phyloP scores from a whole-genome alignment of 2,797 vertebrate species.

The Semotilus atromaculatus region DNA sequence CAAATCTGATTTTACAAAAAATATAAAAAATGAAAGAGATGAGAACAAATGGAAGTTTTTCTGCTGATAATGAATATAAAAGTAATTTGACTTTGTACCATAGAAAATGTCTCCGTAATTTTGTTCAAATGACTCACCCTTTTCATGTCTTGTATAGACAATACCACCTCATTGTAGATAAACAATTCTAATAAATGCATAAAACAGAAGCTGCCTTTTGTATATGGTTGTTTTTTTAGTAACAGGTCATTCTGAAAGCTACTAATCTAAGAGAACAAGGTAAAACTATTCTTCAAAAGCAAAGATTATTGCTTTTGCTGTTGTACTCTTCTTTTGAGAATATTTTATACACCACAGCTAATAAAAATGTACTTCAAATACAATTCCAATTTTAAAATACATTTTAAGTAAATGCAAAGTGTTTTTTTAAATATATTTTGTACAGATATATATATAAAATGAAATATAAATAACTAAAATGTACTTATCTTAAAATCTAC shows the following conservation, averaged over 20 bases:
- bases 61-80: neutral
- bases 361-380: neutral
- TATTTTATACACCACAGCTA: neutral
- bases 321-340: neutral
- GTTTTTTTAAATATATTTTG: no score
- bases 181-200: neutral
- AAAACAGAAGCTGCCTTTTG: slow-evolving; percentile 7
- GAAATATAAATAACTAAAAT: neutral
- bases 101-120: neutral
- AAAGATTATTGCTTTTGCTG: neutral
- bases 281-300: neutral
- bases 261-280: neutral
- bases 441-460: no score
- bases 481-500: neutral
- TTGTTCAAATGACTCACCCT: neutral
- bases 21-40: neutral
- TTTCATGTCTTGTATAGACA: neutral
- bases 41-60: neutral
- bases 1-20: neutral
- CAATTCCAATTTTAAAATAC: neutral
- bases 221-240: neutral
- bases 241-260: neutral
- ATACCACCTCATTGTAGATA: neutral
- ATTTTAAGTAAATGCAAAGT: neutral
- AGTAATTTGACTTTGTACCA: neutral